Base-by-base conservation (phyloP, 2,113 vertebrate genomes). In the Eptatretus burgeri region DNA sequence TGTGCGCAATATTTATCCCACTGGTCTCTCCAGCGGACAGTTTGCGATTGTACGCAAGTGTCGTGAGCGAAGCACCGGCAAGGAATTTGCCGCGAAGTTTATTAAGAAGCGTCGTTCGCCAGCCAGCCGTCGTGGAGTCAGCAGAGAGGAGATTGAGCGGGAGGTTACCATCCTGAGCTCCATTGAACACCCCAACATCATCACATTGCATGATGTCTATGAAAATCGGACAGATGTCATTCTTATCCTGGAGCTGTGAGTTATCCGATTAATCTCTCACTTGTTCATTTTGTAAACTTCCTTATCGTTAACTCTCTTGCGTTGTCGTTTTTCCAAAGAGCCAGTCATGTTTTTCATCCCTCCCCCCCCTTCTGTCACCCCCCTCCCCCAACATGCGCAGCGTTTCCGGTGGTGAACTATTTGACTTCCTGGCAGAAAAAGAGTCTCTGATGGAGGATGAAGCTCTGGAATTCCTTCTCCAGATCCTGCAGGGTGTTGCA, bases 171-270 rank as follows among this genome's bases (percentile, higher is more conserved):
- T 98, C 73, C 81, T 98, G 66, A 80, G 80, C 73, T 79, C 81
- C 70, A 68, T 85, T 65, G 79, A 81, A 65, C 88, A 98, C 52
- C 66, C 77, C 70, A 93, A 94, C 74, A 75, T 93, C 63, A 73
- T 98, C 68, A 66, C 77, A 1, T 73, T 98, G 67, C 87, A 91
- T 0, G 86, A 98, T 2, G 74, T 93, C 68, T 95, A 79, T 1
- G 91, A 98, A 76, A 93, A 83, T 76, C 83, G 80, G 71, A 87
- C 82, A 0, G 91, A 95, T 1, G 81, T 98, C 67, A 81, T 93
- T 67, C 88, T 98, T 64, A 79, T 98, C 75, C 81, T 98, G 1
- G 91, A 95, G 74, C 78, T 98, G 91, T 95, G 75, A 94, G 88
- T 89, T 41, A 41, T 41, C 27, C 7, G 27, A 41, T 5, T 41